Evolutionary conservation across 2,888 invertebrate species (phyloP).

Genomic region (Thalpophila matura): DNA sequence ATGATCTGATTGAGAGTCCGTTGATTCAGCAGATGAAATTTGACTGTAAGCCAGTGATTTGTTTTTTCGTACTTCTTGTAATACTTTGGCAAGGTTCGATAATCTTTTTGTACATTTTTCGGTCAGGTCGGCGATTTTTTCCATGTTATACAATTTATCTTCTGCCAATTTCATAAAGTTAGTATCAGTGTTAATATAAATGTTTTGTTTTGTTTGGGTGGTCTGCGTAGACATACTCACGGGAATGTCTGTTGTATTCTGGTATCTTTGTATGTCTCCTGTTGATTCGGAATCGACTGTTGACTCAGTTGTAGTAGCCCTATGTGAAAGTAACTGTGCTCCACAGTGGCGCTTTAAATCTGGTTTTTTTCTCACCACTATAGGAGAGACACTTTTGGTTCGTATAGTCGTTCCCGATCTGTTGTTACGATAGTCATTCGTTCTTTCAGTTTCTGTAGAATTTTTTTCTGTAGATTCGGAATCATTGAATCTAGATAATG

Average conservation of each 20-base stretch:
- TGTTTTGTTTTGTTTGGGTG: constrained; percentile 69
- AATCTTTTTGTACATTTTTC: constrained; percentile 87
- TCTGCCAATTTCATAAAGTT: constrained; percentile 83
- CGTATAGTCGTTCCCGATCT: constrained; percentile 4
- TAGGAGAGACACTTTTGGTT: constrained; percentile 5
- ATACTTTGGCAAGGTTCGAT: constrained; percentile 84
- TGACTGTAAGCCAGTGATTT: constrained; percentile 84
- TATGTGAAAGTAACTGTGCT: constrained; percentile 22
- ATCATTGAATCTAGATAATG: constrained; percentile 39
- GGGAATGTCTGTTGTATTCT: constrained; percentile 60
- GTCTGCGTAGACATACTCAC: constrained; percentile 82
- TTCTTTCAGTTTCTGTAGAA: constrained; percentile 25
- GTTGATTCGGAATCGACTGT: constrained; percentile 68
- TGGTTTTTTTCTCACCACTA: constrained; percentile 1
- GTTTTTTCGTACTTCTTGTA: constrained; percentile 87
- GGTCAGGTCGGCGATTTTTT: constrained; percentile 87
- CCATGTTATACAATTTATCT: constrained; percentile 86
- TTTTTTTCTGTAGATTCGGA: constrained; percentile 48
- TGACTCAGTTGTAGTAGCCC: constrained; percentile 61
- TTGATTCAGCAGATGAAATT: constrained; percentile 79
- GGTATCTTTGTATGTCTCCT: constrained; percentile 48
- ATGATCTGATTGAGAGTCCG: constrained; percentile 78
- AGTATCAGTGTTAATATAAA: constrained; percentile 71
- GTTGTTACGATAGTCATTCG: constrained; percentile 8
- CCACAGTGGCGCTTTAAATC: constrained; percentile 3